Evolutionary conservation across 2,797 vertebrate species (phyloP).

Genomic region (Clarias laeviceps): DNA sequence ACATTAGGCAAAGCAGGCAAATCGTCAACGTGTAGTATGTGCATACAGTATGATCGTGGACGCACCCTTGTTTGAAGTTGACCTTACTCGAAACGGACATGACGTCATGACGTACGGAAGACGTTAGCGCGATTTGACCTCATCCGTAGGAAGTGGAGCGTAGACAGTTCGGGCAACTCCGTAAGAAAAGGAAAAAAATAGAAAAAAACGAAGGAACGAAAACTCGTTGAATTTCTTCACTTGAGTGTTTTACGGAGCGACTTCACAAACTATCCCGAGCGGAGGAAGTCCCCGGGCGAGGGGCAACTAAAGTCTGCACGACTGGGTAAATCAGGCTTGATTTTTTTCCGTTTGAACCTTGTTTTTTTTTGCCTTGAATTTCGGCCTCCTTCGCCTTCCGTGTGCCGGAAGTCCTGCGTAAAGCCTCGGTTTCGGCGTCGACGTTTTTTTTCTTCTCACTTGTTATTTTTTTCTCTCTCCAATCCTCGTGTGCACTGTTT

Average conservation of each 20-base stretch:
- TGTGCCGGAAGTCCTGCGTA: constrained; percentile 79
- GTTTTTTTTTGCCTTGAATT: constrained; percentile 59
- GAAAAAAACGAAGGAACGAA: constrained; percentile 61
- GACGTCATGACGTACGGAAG: constrained; percentile 57
- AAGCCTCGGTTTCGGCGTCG: constrained; percentile 57
- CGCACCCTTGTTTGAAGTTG: background rate
- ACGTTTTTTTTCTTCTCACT: constrained; percentile 46
- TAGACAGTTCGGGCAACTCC: constrained; percentile 69
- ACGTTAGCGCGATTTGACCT: constrained; percentile 72
- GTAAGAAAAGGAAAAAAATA: constrained; percentile 66
- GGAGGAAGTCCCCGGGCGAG: constrained; percentile 59
- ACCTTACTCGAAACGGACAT: constrained; percentile 55
- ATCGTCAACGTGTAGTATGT: no score
- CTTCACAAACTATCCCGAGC: constrained; percentile 53
- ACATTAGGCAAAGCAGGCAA: background rate
- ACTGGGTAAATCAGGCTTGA: constrained; percentile 68
- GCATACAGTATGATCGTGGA: background rate
- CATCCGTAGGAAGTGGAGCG: constrained; percentile 79
- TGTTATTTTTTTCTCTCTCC: constrained; percentile 50
- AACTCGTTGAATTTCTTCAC: constrained; percentile 64
- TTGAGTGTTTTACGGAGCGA: constrained; percentile 59
- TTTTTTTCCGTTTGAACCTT: constrained; percentile 59
- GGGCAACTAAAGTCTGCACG: constrained; percentile 58
- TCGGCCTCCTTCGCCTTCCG: constrained; percentile 64
- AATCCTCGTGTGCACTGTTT: constrained; percentile 41